Evolutionary conservation across 2,113 vertebrate species (phyloP), one percentile per base, ranked within the genome.

Genomic region (Vulpes lagopus): DNA sequence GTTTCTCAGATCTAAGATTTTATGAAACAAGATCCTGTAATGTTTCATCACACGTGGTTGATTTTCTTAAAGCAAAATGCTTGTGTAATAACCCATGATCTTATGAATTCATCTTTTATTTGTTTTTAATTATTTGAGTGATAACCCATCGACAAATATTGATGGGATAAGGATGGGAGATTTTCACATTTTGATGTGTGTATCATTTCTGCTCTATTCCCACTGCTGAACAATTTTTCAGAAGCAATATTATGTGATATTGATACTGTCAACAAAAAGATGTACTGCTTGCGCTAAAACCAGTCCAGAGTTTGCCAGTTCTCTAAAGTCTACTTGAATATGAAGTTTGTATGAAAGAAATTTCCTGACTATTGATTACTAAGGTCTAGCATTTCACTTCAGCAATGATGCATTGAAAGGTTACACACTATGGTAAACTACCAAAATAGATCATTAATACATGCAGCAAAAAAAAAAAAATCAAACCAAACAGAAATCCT

Each of bases 51-150:
- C 27, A 69, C 80, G 43, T 22, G 23, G 12, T n/a, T 91, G 49
- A 30, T 4, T 51, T 71, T 92, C 95, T 92, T 14, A 53, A 87
- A 87, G 35, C 19, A 83, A 91, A 85, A 90, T 59, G 4, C 9
- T 84, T 83, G 9, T 83, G 8, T 73, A 83, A 69, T 19, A 90
- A 74, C 20, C 35, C 11, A 82, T 60, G 64, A 74, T 71, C 92
- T 53, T 89, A 38, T 86, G 25, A 74, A 69, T 98, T 96, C 14
- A 74, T 86, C 10, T 89, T 91, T 92, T 65, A 92, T 78, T 69
- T 91, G 3, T 59, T 83, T 96, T 90, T 92, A 94, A 96, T 92
- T 93, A 71, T 93, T 57, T 92, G 79, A 90, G 27, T 81, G 84
- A 85, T 92, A 59, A n/a, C 1, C 64, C 27, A 35, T 62, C 30